These are phyloP conservation scores for Paragorgia papillata DNA, from an alignment of 92 coral and sea anemone genomes.

Conservation along the genomic window DNA sequence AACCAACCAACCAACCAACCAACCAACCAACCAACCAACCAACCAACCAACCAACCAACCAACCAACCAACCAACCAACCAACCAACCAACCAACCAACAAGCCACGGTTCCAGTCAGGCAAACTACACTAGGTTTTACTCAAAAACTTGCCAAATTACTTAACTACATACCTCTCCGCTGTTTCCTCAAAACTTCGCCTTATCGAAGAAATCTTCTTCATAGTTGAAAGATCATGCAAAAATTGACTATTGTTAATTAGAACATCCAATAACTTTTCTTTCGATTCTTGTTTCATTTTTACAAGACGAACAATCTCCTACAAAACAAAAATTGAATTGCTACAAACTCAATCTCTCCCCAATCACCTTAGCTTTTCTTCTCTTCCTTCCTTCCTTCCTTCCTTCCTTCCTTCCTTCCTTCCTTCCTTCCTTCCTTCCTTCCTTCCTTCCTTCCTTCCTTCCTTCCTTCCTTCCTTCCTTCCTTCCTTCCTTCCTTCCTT, in stretches of 20 bases:
- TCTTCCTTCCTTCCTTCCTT: no score
- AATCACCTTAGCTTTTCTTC: no score
- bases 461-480: no score
- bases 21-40: no score
- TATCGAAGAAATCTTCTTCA: conserved; percentile 86
- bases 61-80: background rate
- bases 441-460: no score
- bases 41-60: background rate
- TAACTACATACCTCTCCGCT: conserved; percentile 82
- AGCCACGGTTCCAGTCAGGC: no score
- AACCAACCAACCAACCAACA: background rate
- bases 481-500: no score
- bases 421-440: no score
- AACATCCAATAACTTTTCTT: conserved; percentile 77
- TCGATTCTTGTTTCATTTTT: conserved; percentile 85
- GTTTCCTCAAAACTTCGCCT: conserved; percentile 90
- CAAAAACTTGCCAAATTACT: no score
- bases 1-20: no score
- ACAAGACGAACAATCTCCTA: conserved; percentile 92
- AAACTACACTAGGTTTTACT: background rate
- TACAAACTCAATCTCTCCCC: no score
- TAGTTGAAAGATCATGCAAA: conserved; percentile 81
- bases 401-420: no score
- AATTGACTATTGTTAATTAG: conserved; percentile 87
- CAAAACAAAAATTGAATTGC: conserved; percentile 13